These are phyloP conservation scores for Rhinogobio ventralis DNA, from an alignment of 2,797 vertebrate species.

Conservation along the genomic window DNA sequence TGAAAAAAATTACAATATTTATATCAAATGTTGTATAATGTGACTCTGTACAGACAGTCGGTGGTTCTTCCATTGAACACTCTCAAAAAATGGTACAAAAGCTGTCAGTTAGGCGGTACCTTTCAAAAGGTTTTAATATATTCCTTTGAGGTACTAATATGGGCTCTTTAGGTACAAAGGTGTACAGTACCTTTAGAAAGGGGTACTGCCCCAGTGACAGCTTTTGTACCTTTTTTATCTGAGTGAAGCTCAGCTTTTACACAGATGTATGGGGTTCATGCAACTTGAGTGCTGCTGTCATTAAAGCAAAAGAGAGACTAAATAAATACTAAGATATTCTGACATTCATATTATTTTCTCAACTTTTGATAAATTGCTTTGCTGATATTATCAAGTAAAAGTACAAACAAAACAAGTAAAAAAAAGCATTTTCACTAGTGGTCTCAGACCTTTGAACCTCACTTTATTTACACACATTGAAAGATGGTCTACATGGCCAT, in stretches of 20 bases:
- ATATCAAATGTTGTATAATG: neutral
- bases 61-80: neutral
- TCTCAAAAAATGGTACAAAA: too few species aligned
- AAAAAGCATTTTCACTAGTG: too few species aligned
- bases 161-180: too few species aligned
- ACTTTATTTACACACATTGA: neutral
- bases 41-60: neutral
- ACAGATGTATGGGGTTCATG: neutral
- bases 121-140: too few species aligned
- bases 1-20: neutral
- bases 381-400: neutral
- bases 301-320: too few species aligned
- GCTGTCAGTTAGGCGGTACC: too few species aligned
- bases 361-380: neutral
- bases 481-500: neutral
- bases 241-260: neutral
- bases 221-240: too few species aligned
- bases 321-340: neutral
- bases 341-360: neutral
- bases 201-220: too few species aligned
- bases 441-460: neutral
- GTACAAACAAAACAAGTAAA: neutral
- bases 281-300: neutral
- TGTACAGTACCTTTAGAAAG: too few species aligned
- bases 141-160: too few species aligned